Base-by-base conservation (phyloP, 2,113 vertebrate species). In the Xenopus borealis region DNA sequence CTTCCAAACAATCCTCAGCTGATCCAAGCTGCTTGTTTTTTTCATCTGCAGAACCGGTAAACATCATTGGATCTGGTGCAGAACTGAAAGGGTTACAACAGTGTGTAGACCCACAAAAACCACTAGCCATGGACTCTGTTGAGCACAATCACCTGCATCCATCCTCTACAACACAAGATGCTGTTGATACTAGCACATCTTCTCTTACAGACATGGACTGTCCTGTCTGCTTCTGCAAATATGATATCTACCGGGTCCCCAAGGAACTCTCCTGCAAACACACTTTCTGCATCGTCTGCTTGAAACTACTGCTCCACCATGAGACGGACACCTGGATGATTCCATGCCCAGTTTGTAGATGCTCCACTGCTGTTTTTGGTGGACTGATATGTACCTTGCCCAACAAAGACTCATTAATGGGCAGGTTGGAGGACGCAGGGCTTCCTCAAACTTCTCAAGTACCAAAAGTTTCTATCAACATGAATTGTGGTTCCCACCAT, bases 251-350 rank as follows among this genome's bases (percentile, higher is more conserved):
- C 73, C 80, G 90, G 45, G 62, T 72, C 0, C 90, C 92, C 40
- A 92, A 92, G 79, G 63, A 91, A 45, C 86, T 92, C 66, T 79
- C 82, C 46, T 92, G 91, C 78, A 88, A 86, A 46, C 92, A 92
- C 0, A 0, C 79, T 66, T 93, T 93, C 84, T 93, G 91, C 0
- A 86, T 85, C 0, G 3, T 89, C 40, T 93, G 92, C 80, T 83
- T 93, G 62, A 91, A 90, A 72, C 86, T 91, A 11, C 83, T 92
- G 62, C 73, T 91, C 52, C 82, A 79, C 0, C 72, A 84, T 3
- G 84, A 85, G 1, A 72, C 74, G 1, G 66, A 27, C 0, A 33
- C 71, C 71, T 93, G 92, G 90, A 27, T 62, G 3, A 66, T 93
- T 80, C 77, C 33, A 69, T 93, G 90, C 58, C 92, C 91, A 0